Base-by-base conservation (phyloP, 1,140 invertebrate species). In the Holcopasites calliopsidis region DNA sequence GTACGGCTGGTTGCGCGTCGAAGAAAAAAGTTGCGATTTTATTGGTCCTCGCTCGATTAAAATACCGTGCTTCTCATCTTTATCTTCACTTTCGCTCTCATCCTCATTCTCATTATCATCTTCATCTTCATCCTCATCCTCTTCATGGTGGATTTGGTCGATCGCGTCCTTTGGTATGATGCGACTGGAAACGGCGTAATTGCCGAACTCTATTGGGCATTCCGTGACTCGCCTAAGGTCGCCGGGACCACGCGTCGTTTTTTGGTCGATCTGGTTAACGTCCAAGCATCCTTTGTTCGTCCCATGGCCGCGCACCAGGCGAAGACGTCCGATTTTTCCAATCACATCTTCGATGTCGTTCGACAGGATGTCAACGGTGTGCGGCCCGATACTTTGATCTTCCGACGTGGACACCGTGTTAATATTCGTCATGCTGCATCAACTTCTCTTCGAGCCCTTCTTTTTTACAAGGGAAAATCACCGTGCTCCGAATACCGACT, bases 281-380 rank as follows among this genome's bases (percentile, higher is more conserved):
- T 3, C 0, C 4, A 11, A 26, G 21, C 35, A 1, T 11, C n/a
- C 3, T 3, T 42, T 60, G 5, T 28, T 18, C 2, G 42, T 1
- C n/a, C 40, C 13, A 16, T 26, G 1, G 13, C 60, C 21, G 8
- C 18, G 26, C 5, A 11, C 23, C 11, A 86, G 72, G 16, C 54
- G 76, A 1, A 88, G 50, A 8, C 42, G 68, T 0, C 78, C 76
- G 1, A 88, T 80, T 11, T 79, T 79, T 16, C 78, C 80, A 42
- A 82, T 86, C 11, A 87, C 80, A 6, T 86, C 75, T 16, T 87
- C 79, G 26, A 82, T 81, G 1, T 76, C 75, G 10, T 52, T 78
- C 11, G 58, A 10, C 8, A 16, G n/a, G 2, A 23, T 13, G 2
- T 0, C 1, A 11, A 1, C 13, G 10, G 23, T 4, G 3, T 28